These are phyloP conservation scores for Sylvilagus bachmani DNA, from an alignment of 2,113 vertebrate species.

Conservation along the genomic window DNA sequence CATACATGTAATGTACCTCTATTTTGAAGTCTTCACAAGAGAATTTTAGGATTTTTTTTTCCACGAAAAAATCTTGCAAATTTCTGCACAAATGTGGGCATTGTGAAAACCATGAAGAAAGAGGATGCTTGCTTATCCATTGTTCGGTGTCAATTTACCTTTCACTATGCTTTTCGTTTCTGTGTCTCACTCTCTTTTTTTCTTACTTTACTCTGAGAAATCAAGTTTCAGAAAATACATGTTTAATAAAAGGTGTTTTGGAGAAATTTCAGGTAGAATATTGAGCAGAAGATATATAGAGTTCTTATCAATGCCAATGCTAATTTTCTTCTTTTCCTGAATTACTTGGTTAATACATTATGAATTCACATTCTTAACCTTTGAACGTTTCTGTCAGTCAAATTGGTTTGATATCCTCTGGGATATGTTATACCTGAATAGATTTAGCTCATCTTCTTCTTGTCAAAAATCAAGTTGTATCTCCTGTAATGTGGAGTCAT, in stretches of 20 bases:
- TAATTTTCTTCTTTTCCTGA: not conserved
- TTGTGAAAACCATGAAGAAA: not conserved
- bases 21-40: not conserved
- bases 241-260: not conserved
- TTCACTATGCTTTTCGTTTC: not conserved
- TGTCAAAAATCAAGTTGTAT: not conserved
- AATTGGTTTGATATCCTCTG: not conserved
- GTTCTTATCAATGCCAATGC: not conserved
- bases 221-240: not conserved
- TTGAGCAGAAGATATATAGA: not conserved
- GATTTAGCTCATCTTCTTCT: not conserved
- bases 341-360: not conserved
- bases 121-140: not conserved
- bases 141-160: not conserved
- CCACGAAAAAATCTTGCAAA: not conserved
- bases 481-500: not conserved
- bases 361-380: not conserved
- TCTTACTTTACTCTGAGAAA: slow-evolving; percentile 3
- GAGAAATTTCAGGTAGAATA: not conserved
- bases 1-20: not conserved
- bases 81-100: not conserved
- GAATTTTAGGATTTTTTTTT: not conserved
- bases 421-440: not conserved
- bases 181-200: not conserved
- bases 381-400: not conserved